These are phyloP conservation scores for Hystrix brachyura DNA, from an alignment of 2,113 vertebrate genomes.

Conservation along the genomic window DNA sequence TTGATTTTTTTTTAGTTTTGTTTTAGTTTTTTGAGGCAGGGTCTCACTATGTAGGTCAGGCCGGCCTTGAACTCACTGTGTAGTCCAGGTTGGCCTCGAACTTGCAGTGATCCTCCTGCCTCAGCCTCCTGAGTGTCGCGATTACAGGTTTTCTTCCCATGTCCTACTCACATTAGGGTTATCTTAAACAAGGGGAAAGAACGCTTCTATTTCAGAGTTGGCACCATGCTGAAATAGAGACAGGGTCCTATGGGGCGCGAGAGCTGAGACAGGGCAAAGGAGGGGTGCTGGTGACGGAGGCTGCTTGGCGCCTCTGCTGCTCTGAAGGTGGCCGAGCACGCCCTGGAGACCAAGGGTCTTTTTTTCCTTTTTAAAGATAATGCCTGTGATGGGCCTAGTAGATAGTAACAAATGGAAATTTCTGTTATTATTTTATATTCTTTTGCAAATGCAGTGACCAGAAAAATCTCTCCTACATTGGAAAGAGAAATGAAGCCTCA, in stretches of 20 bases:
- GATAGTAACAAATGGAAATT: not conserved
- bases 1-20: not conserved
- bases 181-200: not conserved
- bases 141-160: not conserved
- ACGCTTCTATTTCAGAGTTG: not conserved
- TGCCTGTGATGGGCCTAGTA: not conserved
- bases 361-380: not conserved
- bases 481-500: conserved; percentile 35
- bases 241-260: not conserved
- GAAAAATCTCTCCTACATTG: conserved; percentile 35
- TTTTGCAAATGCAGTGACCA: conserved; percentile 17
- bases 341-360: rapidly evolving
- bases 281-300: rapidly evolving
- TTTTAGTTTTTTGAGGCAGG: not conserved
- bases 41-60: not conserved
- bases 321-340: rapidly evolving
- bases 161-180: not conserved
- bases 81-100: not conserved
- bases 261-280: not conserved
- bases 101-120: not conserved
- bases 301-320: not conserved
- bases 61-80: not conserved
- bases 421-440: conserved; percentile 22
- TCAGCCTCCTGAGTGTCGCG: not conserved
- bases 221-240: rapidly evolving